These are phyloP conservation scores for Cyprinodon tularosa DNA, from an alignment of 2,113 vertebrate genomes.

Conservation along the genomic window DNA sequence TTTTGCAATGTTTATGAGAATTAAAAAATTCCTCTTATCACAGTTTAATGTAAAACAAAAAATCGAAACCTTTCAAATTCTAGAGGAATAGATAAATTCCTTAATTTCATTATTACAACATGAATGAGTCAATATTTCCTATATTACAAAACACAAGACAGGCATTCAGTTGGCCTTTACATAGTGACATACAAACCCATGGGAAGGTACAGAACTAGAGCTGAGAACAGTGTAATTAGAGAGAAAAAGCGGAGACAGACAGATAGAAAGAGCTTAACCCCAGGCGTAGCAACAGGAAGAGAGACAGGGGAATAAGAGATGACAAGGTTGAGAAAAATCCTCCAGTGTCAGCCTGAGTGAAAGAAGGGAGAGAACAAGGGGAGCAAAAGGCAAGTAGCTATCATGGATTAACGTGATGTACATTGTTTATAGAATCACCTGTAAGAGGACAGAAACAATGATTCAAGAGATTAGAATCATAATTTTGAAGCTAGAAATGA, in stretches of 20 bases:
- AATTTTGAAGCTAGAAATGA: conserved; percentile 7
- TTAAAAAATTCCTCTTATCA: too few species aligned
- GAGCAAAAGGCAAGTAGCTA: conserved; percentile 60
- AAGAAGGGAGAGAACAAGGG: conserved; percentile 43
- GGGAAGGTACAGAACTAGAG: conserved; percentile 53
- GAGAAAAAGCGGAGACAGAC: conserved; percentile 21
- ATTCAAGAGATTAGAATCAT: conserved; percentile 34
- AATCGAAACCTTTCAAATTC: too few species aligned
- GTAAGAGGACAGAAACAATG: conserved; percentile 36
- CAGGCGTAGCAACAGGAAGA: conserved; percentile 29
- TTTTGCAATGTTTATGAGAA: neutral
- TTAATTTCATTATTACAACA: conserved; percentile 14
- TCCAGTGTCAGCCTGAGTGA: conserved; percentile 49
- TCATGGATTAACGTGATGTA: conserved; percentile 65
- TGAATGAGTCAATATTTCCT: conserved; percentile 22
- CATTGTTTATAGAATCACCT: conserved; percentile 73
- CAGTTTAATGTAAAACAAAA: too few species aligned
- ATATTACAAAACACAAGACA: conserved; percentile 35
- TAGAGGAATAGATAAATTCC: neutral
- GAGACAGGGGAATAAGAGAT: conserved; percentile 42
- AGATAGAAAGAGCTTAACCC: conserved; percentile 27
- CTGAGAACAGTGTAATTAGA: conserved; percentile 59
- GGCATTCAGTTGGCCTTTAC: conserved; percentile 45
- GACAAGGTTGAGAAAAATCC: conserved; percentile 60
- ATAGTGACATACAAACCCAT: conserved; percentile 55